Evolutionary conservation across 2,797 vertebrate genomes (phyloP).

Genomic region (Siniperca scherzeri): DNA sequence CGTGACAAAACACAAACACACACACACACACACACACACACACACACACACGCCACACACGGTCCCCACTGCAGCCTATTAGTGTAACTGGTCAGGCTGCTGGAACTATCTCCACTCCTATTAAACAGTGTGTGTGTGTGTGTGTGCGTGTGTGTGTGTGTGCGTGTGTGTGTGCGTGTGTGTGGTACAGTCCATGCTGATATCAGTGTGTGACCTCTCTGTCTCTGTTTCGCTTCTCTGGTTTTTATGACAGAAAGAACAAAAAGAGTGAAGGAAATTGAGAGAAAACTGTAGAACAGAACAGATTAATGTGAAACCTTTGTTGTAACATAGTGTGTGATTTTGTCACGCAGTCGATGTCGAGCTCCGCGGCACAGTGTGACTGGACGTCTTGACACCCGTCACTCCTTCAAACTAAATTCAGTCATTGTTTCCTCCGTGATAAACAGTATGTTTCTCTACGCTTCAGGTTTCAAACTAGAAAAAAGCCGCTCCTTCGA

Average conservation of each 20-base stretch:
- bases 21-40: conserved; percentile 18
- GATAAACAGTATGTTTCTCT: neutral
- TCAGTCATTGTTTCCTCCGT: neutral
- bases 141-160: conserved; percentile 7
- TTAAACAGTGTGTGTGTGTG: conserved; percentile 38
- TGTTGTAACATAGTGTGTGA: conserved; percentile 10
- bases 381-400: conserved; percentile 33
- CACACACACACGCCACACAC: conserved; percentile 12
- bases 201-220: conserved; percentile 14
- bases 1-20: conserved; percentile 7
- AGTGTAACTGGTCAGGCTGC: conserved; percentile 52
- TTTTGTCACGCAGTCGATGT: neutral
- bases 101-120: conserved; percentile 45
- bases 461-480: neutral
- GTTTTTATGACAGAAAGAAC: conserved; percentile 38
- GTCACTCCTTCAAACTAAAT: neutral
- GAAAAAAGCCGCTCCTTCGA: neutral
- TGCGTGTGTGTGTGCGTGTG: conserved; percentile 7
- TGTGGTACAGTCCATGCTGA: neutral
- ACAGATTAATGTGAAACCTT: conserved; percentile 14
- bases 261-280: neutral
- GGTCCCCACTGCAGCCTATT: conserved; percentile 31
- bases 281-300: neutral
- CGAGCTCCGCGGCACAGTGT: conserved; percentile 15
- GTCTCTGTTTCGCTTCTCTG: conserved; percentile 30